These are phyloP conservation scores for Temnothorax nylanderi DNA, from an alignment of 1,140 invertebrate species.

Conservation along the genomic window DNA sequence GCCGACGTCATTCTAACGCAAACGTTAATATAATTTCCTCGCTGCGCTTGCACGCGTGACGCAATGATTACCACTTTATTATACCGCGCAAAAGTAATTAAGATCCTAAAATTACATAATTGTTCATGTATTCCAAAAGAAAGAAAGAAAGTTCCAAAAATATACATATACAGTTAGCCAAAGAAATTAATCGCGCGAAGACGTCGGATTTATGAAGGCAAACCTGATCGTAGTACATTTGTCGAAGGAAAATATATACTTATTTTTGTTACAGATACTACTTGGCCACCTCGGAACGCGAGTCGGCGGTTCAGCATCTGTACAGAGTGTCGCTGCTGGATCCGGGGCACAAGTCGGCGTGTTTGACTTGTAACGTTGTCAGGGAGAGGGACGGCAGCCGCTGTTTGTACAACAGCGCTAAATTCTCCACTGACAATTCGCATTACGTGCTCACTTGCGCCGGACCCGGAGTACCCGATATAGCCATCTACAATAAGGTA, in stretches of 20 bases:
- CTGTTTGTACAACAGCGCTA: slow-evolving; percentile 90
- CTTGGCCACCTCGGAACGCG: slow-evolving; percentile 87
- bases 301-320: slow-evolving; percentile 88
- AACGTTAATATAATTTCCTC: not conserved
- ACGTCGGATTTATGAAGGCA: not conserved
- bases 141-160: not conserved
- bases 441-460: slow-evolving; percentile 91
- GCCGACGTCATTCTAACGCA: not conserved
- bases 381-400: slow-evolving; percentile 84
- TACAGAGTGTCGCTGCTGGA: slow-evolving; percentile 85
- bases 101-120: not conserved
- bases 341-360: slow-evolving; percentile 80
- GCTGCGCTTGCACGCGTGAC: not conserved
- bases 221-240: not conserved
- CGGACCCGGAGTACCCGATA: slow-evolving; percentile 89
- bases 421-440: slow-evolving; percentile 89
- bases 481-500: slow-evolving; percentile 84
- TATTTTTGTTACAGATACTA: slow-evolving; percentile 87
- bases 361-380: slow-evolving; percentile 87
- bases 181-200: not conserved
- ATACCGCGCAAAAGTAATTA: not conserved
- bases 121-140: not conserved
- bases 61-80: not conserved
- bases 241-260: not conserved
- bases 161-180: not conserved